phyloP scores from a whole-genome alignment of 2,888 invertebrate genomes.

The Trichopria drosophilae region DNA sequence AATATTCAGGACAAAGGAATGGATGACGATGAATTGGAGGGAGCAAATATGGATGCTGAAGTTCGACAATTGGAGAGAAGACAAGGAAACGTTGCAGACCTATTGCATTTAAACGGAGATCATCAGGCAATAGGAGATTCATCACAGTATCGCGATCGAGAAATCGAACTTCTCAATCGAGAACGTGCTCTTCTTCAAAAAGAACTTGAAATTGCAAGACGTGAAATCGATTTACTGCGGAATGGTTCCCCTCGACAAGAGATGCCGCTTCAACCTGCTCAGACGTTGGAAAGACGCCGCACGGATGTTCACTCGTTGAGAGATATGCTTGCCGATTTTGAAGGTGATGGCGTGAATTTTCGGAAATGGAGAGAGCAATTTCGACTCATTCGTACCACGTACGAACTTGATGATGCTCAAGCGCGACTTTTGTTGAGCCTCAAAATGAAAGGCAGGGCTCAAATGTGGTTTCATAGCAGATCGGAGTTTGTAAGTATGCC shows the following conservation, averaged over 20 bases:
- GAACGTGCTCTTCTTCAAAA: not conserved
- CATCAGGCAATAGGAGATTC: not conserved
- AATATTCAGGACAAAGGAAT: no score
- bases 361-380: constrained; percentile 20
- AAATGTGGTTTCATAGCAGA: constrained; percentile 29
- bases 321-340: not conserved
- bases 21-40: no score
- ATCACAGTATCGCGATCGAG: not conserved
- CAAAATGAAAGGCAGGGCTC: constrained; percentile 17
- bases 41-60: no score
- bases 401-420: constrained; percentile 10
- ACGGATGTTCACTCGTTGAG: not conserved
- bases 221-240: not conserved
- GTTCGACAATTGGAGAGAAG: no score
- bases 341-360: not conserved
- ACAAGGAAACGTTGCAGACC: no score
- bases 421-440: constrained; percentile 13
- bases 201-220: not conserved
- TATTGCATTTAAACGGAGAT: no score
- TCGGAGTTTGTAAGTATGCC: constrained; percentile 17
- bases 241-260: not conserved
- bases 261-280: not conserved
- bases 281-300: not conserved
- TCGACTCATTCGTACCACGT: constrained; percentile 6
- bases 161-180: not conserved